A percentile compares a stretch with the other conserved stretches of the same genome.
Evolutionary conservation across 2,797 vertebrate species (phyloP).

Genomic region (Hypotaenidia philippensis): DNA sequence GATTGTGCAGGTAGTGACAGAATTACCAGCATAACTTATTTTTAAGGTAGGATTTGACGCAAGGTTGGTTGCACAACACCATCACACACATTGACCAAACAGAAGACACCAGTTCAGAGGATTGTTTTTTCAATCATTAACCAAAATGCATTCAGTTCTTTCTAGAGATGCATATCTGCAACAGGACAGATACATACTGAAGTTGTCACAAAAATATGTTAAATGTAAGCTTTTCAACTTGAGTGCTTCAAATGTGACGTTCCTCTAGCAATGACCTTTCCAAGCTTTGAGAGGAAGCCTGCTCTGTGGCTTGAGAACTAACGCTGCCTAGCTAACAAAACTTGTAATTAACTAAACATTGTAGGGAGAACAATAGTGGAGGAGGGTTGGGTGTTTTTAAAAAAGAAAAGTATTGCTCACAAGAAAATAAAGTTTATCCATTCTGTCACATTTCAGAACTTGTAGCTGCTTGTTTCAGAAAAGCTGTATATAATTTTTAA

Average conservation of each 20-base stretch:
- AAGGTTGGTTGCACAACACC: background rate
- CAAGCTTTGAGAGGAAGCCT: background rate
- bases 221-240: background rate
- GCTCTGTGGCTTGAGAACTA: background rate
- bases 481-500: background rate
- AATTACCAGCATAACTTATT: background rate
- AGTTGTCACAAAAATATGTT: background rate
- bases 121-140: background rate
- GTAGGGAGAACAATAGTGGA: background rate
- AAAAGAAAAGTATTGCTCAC: background rate
- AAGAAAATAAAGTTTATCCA: background rate
- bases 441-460: background rate
- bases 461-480: constrained; percentile 6
- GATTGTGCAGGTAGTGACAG: background rate
- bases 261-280: background rate
- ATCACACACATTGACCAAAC: background rate
- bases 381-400: background rate
- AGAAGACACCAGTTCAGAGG: background rate
- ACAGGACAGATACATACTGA: background rate
- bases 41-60: background rate
- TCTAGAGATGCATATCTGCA: background rate
- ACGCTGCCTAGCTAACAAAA: background rate
- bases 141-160: background rate
- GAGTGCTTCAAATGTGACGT: background rate
- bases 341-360: background rate